A percentile compares a stretch with the other conserved stretches of the same genome.
Conservation (phyloP, 2,888 invertebrate species). For the Acrocera orbiculus region DNA sequence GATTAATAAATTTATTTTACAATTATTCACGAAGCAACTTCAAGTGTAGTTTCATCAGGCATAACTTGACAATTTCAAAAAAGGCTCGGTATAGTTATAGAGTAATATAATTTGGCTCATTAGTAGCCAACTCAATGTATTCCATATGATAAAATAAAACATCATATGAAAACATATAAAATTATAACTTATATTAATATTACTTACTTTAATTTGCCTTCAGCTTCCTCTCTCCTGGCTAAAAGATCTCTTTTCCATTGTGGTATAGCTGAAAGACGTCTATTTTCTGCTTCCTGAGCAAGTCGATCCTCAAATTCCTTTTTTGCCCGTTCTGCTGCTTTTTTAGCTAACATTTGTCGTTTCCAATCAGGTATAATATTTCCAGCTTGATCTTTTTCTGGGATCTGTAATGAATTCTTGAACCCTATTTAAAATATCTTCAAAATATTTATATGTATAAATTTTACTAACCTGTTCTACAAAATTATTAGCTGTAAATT, state of each 20-base stretch:
- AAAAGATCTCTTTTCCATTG: slow-evolving; percentile 87
- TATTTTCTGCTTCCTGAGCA: slow-evolving; percentile 65
- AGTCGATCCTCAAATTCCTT: slow-evolving; percentile 78
- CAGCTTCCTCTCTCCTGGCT: slow-evolving; percentile 61
- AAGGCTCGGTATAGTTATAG: too few relatives aligned
- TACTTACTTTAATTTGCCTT: slow-evolving; percentile 53
- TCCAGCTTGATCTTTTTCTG: slow-evolving; percentile 74
- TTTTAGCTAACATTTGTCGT: slow-evolving; percentile 83
- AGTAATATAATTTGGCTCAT: too few relatives aligned
- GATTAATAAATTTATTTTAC: too few relatives aligned
- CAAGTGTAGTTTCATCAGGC: too few relatives aligned
- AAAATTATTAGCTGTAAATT: slow-evolving; percentile 71
- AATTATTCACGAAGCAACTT: too few relatives aligned
- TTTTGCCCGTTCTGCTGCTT: slow-evolving; percentile 83
- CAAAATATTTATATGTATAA: slow-evolving; percentile 1
- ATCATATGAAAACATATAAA: slow-evolving; percentile 3
- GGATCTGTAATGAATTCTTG: too few relatives aligned
- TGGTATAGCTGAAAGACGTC: slow-evolving; percentile 71
- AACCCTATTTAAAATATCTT: slow-evolving; percentile 2
- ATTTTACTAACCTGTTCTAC: slow-evolving; percentile 65
- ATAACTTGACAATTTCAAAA: too few relatives aligned
- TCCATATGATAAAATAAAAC: too few relatives aligned
- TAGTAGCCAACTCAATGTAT: too few relatives aligned
- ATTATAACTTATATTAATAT: too few relatives aligned
- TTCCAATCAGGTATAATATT: slow-evolving; percentile 89